Conservation (phyloP, 1,140 invertebrate genomes). For the Artemia franciscana region DNA sequence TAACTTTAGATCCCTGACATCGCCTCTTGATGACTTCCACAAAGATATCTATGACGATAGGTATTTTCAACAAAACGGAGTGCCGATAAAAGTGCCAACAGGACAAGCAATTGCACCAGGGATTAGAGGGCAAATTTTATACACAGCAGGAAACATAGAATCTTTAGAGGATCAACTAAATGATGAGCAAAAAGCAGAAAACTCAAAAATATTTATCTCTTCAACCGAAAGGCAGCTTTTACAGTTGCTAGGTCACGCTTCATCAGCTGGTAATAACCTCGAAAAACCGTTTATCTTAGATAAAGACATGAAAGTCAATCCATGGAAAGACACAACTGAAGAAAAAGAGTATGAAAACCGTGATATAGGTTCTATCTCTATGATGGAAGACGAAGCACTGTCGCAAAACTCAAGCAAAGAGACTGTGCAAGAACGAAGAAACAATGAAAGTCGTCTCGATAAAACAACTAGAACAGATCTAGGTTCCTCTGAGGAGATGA, state of each 20-base stretch:
- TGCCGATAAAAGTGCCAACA: neutral
- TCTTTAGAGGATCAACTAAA: too few species aligned
- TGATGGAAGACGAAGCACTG: neutral
- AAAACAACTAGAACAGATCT: neutral
- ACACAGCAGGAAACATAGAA: neutral
- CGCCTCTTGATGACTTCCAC: neutral
- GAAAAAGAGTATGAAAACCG: neutral
- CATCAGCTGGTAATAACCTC: neutral
- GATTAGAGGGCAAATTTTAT: neutral
- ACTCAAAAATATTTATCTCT: neutral
- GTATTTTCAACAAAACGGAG: neutral
- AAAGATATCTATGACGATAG: neutral
- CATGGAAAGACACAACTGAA: neutral
- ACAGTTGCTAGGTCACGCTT: neutral
- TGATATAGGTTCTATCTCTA: neutral
- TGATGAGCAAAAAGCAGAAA: too few species aligned
- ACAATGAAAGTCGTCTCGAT: neutral
- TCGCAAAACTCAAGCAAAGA: neutral
- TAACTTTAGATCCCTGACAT: neutral
- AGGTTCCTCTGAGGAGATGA: neutral
- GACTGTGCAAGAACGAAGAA: neutral
- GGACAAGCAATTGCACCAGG: neutral
- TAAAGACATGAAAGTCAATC: too few species aligned
- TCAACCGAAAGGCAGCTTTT: neutral
- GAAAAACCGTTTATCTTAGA: too few species aligned